Evolutionary conservation across 2,113 vertebrate genomes (phyloP).

Genomic region (Okapia johnstoni): DNA sequence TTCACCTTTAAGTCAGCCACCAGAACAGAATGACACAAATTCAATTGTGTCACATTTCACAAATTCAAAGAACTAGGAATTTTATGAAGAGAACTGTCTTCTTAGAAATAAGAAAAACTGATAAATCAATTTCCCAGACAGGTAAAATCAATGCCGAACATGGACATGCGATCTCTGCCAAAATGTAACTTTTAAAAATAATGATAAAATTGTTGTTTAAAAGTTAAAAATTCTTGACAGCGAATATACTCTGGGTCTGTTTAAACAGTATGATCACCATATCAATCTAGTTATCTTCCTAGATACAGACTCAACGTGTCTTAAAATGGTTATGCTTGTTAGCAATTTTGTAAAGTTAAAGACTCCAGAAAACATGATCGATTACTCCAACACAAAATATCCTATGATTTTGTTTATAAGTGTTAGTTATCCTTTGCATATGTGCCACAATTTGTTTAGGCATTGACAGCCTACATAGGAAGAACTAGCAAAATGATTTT

Average conservation of each 20-base stretch:
- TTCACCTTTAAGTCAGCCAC: conserved; percentile 26
- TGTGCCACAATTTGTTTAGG: neutral
- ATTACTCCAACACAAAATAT: conserved; percentile 24
- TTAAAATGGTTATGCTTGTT: conserved; percentile 22
- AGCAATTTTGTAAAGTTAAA: conserved; percentile 27
- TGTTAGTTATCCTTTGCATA: neutral
- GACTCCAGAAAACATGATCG: neutral
- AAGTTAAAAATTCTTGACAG: conserved; percentile 26
- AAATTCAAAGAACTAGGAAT: neutral
- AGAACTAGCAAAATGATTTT: conserved; percentile 39
- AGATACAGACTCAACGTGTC: neutral
- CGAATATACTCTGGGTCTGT: conserved; percentile 1
- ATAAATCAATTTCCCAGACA: conserved; percentile 50
- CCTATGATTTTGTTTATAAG: conserved; percentile 17
- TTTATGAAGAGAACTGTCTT: conserved; percentile 54
- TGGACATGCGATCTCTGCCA: neutral
- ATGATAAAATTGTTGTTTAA: conserved; percentile 15
- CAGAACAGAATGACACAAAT: conserved; percentile 39
- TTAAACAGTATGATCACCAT: conserved; percentile 4
- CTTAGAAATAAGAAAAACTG: conserved; percentile 48
- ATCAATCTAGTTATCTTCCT: conserved; percentile 30
- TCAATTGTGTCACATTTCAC: neutral
- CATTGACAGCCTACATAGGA: neutral
- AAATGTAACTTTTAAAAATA: conserved; percentile 48
- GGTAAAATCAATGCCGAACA: conserved; percentile 49